Percentiles rank a stretch among this genome's conserved stretches.
Conservation (phyloP, 2,797 vertebrate genomes). For the Acestrorhynchus altus region DNA sequence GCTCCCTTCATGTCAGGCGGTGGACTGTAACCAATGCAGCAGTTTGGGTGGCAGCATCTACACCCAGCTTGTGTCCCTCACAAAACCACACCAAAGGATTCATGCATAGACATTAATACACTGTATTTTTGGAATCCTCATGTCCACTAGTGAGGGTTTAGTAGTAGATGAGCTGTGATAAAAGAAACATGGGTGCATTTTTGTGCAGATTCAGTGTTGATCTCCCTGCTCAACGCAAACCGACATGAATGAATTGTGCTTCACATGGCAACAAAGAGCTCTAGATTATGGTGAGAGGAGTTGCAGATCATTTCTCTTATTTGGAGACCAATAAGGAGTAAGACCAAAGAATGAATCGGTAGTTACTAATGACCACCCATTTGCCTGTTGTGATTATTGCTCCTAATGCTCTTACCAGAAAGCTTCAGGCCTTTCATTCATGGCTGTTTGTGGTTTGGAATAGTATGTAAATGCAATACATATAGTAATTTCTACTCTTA, state of each 20-base stretch:
- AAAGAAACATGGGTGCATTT: neutral
- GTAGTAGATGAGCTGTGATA: neutral
- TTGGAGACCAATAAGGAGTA: neutral
- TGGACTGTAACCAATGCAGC: neutral
- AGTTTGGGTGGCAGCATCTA: neutral
- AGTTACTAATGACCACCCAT: neutral
- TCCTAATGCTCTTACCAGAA: neutral
- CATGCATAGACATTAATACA: neutral
- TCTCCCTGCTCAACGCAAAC: neutral
- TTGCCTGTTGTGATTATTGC: neutral
- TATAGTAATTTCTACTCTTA: too few relatives aligned
- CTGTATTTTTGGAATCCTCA: neutral
- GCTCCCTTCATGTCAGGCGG: neutral
- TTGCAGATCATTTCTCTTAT: too few relatives aligned
- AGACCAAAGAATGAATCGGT: neutral
- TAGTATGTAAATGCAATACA: too few relatives aligned
- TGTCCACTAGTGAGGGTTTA: neutral
- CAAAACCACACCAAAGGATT: neutral
- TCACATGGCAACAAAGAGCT: neutral
- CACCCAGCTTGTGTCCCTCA: neutral
- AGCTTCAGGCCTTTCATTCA: neutral
- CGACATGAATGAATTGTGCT: neutral
- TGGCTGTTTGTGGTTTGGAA: neutral
- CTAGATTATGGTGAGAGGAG: neutral
- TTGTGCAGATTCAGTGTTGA: neutral